Percentiles rank a stretch among this genome's conserved stretches.
These are phyloP conservation scores for Burhinus oedicnemus DNA, from an alignment of 2,113 vertebrate genomes.

Conservation along the genomic window DNA sequence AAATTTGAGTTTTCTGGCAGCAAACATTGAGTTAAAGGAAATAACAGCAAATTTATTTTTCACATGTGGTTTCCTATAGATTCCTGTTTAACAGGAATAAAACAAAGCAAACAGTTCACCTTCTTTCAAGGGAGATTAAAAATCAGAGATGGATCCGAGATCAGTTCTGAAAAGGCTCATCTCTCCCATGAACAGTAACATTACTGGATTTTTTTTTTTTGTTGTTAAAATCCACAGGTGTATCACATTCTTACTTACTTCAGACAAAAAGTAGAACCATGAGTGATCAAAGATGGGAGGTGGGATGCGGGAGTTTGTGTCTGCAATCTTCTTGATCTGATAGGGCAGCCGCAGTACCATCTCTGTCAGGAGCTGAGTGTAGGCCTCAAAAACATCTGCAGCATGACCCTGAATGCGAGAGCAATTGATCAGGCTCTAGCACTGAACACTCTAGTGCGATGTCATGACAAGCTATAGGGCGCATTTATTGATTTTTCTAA, in stretches of 20 bases:
- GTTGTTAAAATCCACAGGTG: not conserved
- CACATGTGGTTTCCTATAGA: not conserved
- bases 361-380: conserved; percentile 96
- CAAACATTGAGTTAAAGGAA: not conserved
- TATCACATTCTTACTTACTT: conserved; percentile 71
- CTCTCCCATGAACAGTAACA: not conserved
- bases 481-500: not conserved
- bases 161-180: not conserved
- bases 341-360: conserved; percentile 97
- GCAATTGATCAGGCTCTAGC: not conserved
- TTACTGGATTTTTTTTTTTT: not conserved
- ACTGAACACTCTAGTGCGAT: not conserved
- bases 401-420: conserved; percentile 87
- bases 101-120: not conserved
- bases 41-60: not conserved
- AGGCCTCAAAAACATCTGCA: conserved; percentile 97
- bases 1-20: not conserved
- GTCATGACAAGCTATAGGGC: not conserved
- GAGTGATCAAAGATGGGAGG: conserved; percentile 97
- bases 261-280: conserved; percentile 98
- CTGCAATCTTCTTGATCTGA: conserved; percentile 98
- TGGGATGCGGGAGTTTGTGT: conserved; percentile 92
- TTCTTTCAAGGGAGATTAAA: not conserved
- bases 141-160: not conserved
- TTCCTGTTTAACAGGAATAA: not conserved